Evolutionary conservation across 2,113 vertebrate genomes (phyloP).

Genomic region (Dolichotis patagonum): DNA sequence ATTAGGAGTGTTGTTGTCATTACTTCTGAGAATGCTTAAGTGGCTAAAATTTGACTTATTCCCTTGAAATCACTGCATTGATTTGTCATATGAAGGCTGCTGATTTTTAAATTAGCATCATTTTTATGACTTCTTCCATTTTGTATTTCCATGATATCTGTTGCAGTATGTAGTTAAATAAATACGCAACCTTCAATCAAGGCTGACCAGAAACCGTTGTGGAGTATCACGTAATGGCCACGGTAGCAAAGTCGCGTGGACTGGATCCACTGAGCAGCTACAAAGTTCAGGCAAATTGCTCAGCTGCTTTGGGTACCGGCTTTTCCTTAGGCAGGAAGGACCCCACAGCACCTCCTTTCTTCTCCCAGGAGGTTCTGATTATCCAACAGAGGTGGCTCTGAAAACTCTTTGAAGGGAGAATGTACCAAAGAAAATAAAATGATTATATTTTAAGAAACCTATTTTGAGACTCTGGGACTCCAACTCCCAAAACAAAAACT

Average conservation of each 20-base stretch:
- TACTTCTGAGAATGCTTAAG: background rate
- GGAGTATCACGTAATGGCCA: background rate
- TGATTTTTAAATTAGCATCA: background rate
- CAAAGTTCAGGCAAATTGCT: background rate
- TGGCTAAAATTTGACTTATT: background rate
- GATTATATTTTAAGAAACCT: conserved; percentile 36
- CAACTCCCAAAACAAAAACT: background rate
- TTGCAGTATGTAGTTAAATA: background rate
- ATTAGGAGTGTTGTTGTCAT: background rate
- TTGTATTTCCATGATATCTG: background rate
- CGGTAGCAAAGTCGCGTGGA: background rate
- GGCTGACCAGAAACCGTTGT: background rate
- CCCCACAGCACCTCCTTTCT: accelerated
- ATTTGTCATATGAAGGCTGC: background rate
- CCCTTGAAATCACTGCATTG: background rate
- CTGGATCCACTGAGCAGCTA: background rate
- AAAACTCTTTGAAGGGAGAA: background rate
- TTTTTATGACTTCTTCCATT: conserved; percentile 14
- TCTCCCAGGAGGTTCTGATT: background rate
- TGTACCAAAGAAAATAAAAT: conserved; percentile 20
- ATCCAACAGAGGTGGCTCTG: background rate
- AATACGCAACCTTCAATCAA: background rate
- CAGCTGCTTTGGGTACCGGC: background rate
- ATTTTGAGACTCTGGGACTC: background rate
- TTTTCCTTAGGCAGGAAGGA: background rate